Base-by-base conservation (phyloP, 2,113 vertebrate species). In the Xerus inauris region DNA sequence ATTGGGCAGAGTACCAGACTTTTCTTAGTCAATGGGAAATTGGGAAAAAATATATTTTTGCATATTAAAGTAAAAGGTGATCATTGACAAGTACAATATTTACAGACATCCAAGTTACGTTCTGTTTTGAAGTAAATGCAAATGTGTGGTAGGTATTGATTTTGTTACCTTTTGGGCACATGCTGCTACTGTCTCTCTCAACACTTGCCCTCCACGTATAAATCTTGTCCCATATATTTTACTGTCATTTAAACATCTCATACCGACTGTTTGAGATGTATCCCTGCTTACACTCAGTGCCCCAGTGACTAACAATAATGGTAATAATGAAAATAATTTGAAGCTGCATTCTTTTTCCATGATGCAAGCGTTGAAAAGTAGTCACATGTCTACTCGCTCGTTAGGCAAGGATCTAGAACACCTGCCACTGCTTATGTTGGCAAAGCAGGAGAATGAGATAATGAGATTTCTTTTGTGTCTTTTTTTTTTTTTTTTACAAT, bases 211-310 rank as follows among this genome's bases (percentile, higher is more conserved):
- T 42, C 28, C 35, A 19, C 1, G 7, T 83, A 38, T 79, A 59
- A 54, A 51, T 80, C 57, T 57, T 20, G 22, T n/a, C 42, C n/a
- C 72, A 47, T 72, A 54, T 64, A 49, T 22, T 89, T 57, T 40
- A 91, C 22, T 72, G 20, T n/a, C 75, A 89, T 89, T 89, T 54
- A 20, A 88, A 94, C 92, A 49, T 20, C 42, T 96, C 80, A 49
- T 26, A 22, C 10, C 54, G 87, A n/a, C 67, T 32, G 6, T 81
- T 91, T 81, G 88, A 72, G 87, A 62, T 9, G 3, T 67, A 59
- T 40, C 77, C 3, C 24, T 77, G 71, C 35, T 64, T 80, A 67
- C 89, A 59, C 26, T 84, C 87, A 76, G 4, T 67, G 57, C 75
- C 80, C 59, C 64, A 87, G 57, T 89, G 73, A 65, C 49, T 69